Evolutionary conservation across 2,797 vertebrate species (phyloP), one percentile per base, ranked within the genome.

Genomic region (Pseudochirops corinnae): DNA sequence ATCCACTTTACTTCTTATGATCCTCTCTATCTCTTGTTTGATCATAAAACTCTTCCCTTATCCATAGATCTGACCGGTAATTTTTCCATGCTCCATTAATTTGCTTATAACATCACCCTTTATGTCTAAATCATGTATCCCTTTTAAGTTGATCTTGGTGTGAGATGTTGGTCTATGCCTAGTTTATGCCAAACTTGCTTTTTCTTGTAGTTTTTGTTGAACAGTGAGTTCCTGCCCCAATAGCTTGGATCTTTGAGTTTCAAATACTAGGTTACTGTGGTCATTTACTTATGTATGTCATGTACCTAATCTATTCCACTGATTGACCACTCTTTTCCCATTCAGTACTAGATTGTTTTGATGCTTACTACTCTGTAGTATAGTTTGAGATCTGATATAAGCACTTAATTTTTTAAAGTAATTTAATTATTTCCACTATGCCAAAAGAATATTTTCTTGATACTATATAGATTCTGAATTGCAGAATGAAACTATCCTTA

Each of bases 401-500:
- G 39, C 39, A 87, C 74, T 87, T 87, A 87, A 26, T 50, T 87
- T 87, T 11, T 1, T 26, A 87, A 50, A 87, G 46, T 82, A 26
- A 82, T 82, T 82, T 82, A 9, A 26, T 87, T 87, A 74, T n/a
- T 39, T 39, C 33, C 62, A 5, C 39, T 39, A 39, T 74, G 33
- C 14, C 33, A 74, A 33, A 74, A 74, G 62, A 18, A 10, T 26
- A 50, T 87, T 87, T 87, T 87, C 39, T 87, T 26, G 21, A 87
- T 87, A 50, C 21, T 50, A 10, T 26, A 12, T 46, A 87, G 39
- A 50, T 50, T 46, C 39, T 50, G 39, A 50, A 46, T 11, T 26
- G 92, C 60, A 90, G 18, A 56, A 96, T 53, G 58, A 97, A 95
- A 90, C 56, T 46, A 95, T 92, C 74, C 97, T 98, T 98, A 98